These are phyloP conservation scores for Vanessa cardui DNA, from an alignment of 2,888 invertebrate genomes.

Conservation along the genomic window DNA sequence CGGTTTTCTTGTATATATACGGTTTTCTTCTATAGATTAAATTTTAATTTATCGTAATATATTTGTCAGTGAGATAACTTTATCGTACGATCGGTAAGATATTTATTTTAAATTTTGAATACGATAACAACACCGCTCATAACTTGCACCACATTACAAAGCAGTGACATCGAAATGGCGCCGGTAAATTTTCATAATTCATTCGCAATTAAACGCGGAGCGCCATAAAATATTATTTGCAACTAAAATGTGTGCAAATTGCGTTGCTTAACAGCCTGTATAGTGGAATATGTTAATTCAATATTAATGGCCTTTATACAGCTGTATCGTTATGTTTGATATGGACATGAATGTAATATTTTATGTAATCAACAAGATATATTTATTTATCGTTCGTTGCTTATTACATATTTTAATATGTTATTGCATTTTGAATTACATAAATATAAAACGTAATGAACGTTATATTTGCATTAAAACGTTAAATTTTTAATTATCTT, in stretches of 20 bases:
- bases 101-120: not conserved
- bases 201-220: slow-evolving; percentile 66
- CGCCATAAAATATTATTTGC: slow-evolving; percentile 48
- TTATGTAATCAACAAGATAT: slow-evolving; percentile 20
- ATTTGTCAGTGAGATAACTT: not conserved
- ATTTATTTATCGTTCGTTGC: slow-evolving; percentile 7
- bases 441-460: not conserved
- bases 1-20: too few species aligned
- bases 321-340: slow-evolving; percentile 20
- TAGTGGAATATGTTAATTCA: slow-evolving; percentile 47
- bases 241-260: slow-evolving; percentile 51
- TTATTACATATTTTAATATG: slow-evolving; percentile 17
- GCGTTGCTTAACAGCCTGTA: slow-evolving; percentile 45
- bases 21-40: too few species aligned
- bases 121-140: slow-evolving; percentile 13
- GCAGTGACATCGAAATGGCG: slow-evolving; percentile 57
- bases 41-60: too few species aligned
- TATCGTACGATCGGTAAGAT: too few species aligned
- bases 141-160: slow-evolving; percentile 37
- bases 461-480: slow-evolving; percentile 1
- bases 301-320: slow-evolving; percentile 30
- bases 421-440: slow-evolving; percentile 5
- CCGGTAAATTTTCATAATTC: slow-evolving; percentile 72
- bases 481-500: not conserved
- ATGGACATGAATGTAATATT: slow-evolving; percentile 12